phyloP scores from a whole-genome alignment of 2,113 vertebrate genomes.

The Percopsis transmontana region DNA sequence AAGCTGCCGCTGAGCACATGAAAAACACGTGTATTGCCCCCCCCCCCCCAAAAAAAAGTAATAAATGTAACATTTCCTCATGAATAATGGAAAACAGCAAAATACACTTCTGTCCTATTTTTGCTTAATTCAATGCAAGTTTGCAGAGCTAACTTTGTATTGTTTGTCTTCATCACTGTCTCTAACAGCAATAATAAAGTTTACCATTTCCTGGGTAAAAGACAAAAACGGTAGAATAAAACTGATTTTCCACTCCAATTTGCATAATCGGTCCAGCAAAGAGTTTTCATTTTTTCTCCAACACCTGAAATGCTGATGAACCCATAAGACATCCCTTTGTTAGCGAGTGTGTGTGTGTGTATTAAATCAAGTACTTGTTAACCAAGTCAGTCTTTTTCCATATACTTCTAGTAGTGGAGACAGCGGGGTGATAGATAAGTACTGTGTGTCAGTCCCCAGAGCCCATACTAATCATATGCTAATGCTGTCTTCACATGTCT shows the following conservation, averaged over 20 bases:
- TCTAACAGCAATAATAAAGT: slow-evolving; percentile 33
- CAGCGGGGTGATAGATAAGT: slow-evolving; percentile 35
- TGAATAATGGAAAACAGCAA: slow-evolving; percentile 68
- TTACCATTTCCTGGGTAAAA: slow-evolving; percentile 38
- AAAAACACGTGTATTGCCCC: slow-evolving; percentile 33
- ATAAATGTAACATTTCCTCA: slow-evolving; percentile 40
- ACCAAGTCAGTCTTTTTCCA: slow-evolving; percentile 49
- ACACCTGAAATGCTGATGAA: slow-evolving; percentile 36
- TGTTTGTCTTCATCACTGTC: slow-evolving; percentile 57
- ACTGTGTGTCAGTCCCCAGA: slow-evolving; percentile 36
- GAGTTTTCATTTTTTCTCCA: background rate
- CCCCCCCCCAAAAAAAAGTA: slow-evolving; percentile 46
- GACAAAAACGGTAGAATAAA: slow-evolving; percentile 22
- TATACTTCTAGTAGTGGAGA: slow-evolving; percentile 24
- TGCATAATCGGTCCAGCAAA: slow-evolving; percentile 55
- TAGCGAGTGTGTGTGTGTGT: slow-evolving; percentile 12
- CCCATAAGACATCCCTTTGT: slow-evolving; percentile 18
- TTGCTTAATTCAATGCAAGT: slow-evolving; percentile 51
- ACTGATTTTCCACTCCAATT: slow-evolving; percentile 40
- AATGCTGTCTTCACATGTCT: slow-evolving; percentile 66
- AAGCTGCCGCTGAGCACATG: slow-evolving; percentile 16
- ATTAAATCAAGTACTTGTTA: slow-evolving; percentile 51
- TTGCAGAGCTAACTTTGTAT: slow-evolving; percentile 40
- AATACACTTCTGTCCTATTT: slow-evolving; percentile 47
- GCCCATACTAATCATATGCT: slow-evolving; percentile 63